Evolutionary conservation across 2,888 invertebrate species (phyloP).

Genomic region (Euphydryas editha): DNA sequence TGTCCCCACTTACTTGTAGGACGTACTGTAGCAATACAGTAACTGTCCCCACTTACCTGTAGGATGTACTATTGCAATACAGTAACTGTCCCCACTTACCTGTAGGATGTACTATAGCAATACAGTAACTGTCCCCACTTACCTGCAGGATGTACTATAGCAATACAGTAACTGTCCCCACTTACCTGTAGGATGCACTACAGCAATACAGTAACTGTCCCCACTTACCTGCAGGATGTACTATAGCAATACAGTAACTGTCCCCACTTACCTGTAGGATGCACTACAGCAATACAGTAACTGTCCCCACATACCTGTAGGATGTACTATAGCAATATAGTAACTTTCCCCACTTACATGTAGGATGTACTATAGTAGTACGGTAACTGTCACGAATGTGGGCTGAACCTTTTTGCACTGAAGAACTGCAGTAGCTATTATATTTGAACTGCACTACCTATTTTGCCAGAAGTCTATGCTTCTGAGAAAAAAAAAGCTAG

Average conservation of each 20-base stretch:
- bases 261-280: conserved; percentile 45
- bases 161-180: background rate
- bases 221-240: conserved; percentile 30
- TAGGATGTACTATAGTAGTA: conserved; percentile 49
- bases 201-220: background rate
- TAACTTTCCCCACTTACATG: no score
- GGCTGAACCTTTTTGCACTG: no score
- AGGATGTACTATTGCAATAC: no score
- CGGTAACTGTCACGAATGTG: background rate
- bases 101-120: no score
- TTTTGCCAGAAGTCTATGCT: no score
- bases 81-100: no score
- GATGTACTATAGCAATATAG: no score
- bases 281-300: conserved; percentile 46
- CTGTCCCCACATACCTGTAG: no score
- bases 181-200: background rate
- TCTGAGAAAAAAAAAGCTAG: no score
- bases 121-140: no score
- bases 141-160: background rate
- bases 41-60: background rate
- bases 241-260: conserved; percentile 45
- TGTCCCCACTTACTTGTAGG: background rate
- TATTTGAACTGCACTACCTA: no score
- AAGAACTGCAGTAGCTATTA: no score
- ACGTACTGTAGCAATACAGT: background rate